Conservation (phyloP, 2,888 invertebrate species). For the Trachelus stipa region DNA sequence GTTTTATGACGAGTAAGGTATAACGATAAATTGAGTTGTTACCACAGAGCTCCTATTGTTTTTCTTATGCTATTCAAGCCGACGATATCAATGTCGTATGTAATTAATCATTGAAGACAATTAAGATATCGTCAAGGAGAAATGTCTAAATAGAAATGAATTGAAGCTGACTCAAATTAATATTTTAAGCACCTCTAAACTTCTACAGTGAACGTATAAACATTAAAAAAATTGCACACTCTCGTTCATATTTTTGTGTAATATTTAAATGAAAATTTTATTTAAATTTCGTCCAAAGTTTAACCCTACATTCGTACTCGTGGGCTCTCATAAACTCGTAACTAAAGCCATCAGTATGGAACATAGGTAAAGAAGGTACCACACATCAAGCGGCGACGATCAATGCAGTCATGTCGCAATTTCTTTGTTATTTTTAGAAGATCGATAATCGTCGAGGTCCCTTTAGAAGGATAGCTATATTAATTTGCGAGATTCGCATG, state of each 20-base stretch:
- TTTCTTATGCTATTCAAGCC: background rate
- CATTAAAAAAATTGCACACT: too few species aligned
- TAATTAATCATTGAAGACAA: conserved; percentile 1
- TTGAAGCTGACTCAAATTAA: background rate
- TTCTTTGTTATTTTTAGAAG: background rate
- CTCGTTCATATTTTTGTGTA: too few species aligned
- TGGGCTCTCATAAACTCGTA: background rate
- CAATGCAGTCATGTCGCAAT: background rate
- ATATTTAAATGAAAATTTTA: background rate
- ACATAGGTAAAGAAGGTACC: background rate
- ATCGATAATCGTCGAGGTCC: background rate
- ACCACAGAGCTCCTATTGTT: background rate
- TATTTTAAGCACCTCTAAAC: background rate
- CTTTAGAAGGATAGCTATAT: background rate
- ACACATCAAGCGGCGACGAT: background rate
- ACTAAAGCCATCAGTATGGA: background rate
- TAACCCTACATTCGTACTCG: background rate
- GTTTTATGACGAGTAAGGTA: background rate
- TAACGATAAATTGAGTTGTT: background rate
- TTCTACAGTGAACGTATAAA: background rate
- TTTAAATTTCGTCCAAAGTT: background rate
- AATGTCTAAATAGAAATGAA: background rate
- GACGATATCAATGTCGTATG: background rate
- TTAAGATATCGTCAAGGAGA: background rate
- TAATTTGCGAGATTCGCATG: background rate